Evolutionary conservation across 2,888 invertebrate genomes (phyloP).

Genomic region (Cordylochernes scorpioides): DNA sequence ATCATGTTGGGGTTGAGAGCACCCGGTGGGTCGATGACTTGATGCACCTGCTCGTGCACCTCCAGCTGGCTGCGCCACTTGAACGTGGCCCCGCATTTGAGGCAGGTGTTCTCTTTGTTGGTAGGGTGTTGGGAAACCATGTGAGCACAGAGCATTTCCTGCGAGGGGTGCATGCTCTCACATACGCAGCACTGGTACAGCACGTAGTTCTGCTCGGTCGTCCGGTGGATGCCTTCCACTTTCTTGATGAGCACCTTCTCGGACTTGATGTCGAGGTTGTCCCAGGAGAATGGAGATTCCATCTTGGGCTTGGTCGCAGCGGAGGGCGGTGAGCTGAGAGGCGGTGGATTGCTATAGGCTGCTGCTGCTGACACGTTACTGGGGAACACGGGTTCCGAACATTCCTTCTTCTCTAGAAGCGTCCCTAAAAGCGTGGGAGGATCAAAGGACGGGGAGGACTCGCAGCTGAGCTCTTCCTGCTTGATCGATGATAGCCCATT

Average conservation of each 20-base stretch:
- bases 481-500: no score
- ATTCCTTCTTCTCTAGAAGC: no score
- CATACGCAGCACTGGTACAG: slow-evolving; percentile 15
- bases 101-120: slow-evolving; percentile 12
- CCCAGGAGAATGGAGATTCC: no score
- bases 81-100: slow-evolving; percentile 15
- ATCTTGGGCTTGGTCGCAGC: no score
- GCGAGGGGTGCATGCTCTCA: slow-evolving; percentile 14
- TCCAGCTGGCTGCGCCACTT: slow-evolving; percentile 13
- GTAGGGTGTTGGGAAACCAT: slow-evolving; percentile 10
- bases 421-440: no score
- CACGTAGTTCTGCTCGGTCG: slow-evolving; percentile 13
- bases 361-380: no score
- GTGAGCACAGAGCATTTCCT: slow-evolving; percentile 11
- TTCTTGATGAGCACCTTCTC: slow-evolving; percentile 13
- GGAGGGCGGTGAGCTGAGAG: no score
- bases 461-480: no score
- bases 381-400: no score
- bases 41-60: slow-evolving; percentile 13
- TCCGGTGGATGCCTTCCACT: slow-evolving; percentile 13
- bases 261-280: no score
- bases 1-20: slow-evolving; percentile 2
- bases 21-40: slow-evolving; percentile 5
- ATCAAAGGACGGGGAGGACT: no score
- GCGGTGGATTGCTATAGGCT: no score